Conservation (phyloP, 2,888 invertebrate species). For the Strigamia maritima region DNA sequence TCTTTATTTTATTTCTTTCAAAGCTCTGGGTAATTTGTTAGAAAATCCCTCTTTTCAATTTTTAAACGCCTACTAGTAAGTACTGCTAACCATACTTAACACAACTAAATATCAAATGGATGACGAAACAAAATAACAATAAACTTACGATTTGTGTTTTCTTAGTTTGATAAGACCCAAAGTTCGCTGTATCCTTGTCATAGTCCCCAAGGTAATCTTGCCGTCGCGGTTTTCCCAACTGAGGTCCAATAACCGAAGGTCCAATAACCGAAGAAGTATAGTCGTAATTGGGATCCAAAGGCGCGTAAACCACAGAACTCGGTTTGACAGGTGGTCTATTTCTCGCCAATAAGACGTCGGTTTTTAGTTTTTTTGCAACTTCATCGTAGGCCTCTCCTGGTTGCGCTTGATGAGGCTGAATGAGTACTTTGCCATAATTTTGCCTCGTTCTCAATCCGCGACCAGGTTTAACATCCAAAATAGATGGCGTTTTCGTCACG, state of each 20-base stretch:
- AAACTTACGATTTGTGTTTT: not conserved
- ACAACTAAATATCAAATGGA: too few relatives aligned
- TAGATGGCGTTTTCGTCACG: slow-evolving; percentile 29
- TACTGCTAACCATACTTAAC: too few relatives aligned
- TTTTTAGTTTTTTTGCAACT: slow-evolving; percentile 39
- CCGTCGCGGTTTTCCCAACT: not conserved
- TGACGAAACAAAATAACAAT: too few relatives aligned
- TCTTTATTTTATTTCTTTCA: not conserved
- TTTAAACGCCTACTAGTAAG: not conserved
- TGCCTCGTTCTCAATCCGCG: not conserved
- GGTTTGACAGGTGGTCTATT: not conserved
- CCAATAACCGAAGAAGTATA: not conserved
- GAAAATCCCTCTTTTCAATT: not conserved
- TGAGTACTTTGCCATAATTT: not conserved
- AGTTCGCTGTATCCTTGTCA: not conserved
- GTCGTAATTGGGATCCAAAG: slow-evolving; percentile 11
- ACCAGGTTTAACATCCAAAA: not conserved
- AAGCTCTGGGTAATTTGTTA: not conserved
- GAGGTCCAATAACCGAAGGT: not conserved
- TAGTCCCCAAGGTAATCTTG: not conserved
- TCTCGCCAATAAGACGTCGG: not conserved
- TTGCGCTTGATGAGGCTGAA: slow-evolving; percentile 13
- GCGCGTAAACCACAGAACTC: not conserved
- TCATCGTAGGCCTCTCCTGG: slow-evolving; percentile 33
- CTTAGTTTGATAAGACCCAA: not conserved